A percentile compares a stretch with the other conserved stretches of the same genome.
These are phyloP conservation scores for Recurvirostra avosetta DNA, from an alignment of 2,113 vertebrate genomes.

Conservation along the genomic window DNA sequence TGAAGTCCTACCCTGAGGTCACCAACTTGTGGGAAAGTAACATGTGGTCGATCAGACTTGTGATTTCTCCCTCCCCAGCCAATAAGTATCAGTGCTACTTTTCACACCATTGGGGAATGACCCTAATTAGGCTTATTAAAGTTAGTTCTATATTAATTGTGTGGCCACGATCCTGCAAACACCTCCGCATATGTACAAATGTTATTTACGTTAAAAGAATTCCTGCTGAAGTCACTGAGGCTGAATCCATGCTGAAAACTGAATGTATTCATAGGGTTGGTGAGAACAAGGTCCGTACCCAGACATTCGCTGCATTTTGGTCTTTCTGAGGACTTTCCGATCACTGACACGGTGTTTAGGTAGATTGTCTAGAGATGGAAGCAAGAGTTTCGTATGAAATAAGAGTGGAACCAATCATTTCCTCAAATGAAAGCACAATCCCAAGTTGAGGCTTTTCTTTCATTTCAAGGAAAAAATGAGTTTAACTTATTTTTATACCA, in stretches of 20 bases:
- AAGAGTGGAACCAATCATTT: not conserved
- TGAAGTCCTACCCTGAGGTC: slow-evolving; percentile 32
- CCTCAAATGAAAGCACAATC: not conserved
- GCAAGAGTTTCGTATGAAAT: not conserved
- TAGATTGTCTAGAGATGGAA: not conserved
- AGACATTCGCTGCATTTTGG: not conserved
- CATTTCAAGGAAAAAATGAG: not conserved
- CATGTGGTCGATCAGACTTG: not conserved
- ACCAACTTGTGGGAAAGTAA: slow-evolving; percentile 1
- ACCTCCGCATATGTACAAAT: not conserved
- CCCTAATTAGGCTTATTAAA: slow-evolving; percentile 42
- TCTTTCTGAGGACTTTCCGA: not conserved
- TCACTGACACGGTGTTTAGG: not conserved
- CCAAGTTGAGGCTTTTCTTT: not conserved
- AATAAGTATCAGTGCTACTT: slow-evolving; percentile 23
- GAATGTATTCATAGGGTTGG: not conserved
- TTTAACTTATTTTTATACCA: not conserved
- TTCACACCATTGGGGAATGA: slow-evolving; percentile 17
- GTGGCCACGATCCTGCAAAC: not conserved
- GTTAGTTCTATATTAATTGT: not conserved
- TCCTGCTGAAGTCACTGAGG: not conserved
- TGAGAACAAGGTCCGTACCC: not conserved
- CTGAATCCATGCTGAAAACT: not conserved
- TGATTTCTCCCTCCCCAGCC: not conserved
- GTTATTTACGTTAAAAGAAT: not conserved